Conservation (phyloP, 2,888 invertebrate genomes). For the Chaetoderma sp. region DNA sequence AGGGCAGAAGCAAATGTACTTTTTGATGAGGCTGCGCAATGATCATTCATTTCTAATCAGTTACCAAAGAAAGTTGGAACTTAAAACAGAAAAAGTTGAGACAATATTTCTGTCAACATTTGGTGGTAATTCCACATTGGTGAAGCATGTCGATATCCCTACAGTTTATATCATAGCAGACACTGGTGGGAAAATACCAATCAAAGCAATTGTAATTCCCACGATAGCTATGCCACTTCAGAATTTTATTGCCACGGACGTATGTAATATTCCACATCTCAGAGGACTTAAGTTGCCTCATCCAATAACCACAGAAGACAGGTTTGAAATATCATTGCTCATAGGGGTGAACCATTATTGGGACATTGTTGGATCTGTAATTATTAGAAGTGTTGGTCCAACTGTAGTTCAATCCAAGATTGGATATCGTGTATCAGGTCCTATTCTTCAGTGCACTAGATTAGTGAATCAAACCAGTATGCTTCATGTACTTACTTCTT, state of each 20-base stretch:
- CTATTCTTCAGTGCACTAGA: background rate
- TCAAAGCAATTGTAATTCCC: too few species aligned
- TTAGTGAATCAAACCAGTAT: background rate
- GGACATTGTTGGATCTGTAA: background rate
- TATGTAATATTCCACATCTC: background rate
- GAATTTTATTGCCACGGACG: background rate
- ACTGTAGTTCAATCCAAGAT: background rate
- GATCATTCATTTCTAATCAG: too few species aligned
- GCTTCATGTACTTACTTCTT: background rate
- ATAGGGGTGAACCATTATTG: conserved; percentile 5
- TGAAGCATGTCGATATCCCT: too few species aligned
- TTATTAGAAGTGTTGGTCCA: background rate
- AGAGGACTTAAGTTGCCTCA: too few species aligned
- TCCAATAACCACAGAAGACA: background rate
- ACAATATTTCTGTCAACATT: too few species aligned
- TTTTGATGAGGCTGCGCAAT: too few species aligned
- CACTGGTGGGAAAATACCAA: background rate
- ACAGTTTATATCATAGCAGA: too few species aligned
- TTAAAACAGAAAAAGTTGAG: too few species aligned
- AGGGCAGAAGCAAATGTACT: too few species aligned
- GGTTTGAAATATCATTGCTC: background rate
- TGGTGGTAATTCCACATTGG: too few species aligned
- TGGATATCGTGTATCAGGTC: background rate
- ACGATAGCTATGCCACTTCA: too few species aligned
- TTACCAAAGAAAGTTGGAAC: too few species aligned